These are phyloP conservation scores for Catharus fuscescens DNA, from an alignment of 2,113 vertebrate genomes.

Conservation along the genomic window DNA sequence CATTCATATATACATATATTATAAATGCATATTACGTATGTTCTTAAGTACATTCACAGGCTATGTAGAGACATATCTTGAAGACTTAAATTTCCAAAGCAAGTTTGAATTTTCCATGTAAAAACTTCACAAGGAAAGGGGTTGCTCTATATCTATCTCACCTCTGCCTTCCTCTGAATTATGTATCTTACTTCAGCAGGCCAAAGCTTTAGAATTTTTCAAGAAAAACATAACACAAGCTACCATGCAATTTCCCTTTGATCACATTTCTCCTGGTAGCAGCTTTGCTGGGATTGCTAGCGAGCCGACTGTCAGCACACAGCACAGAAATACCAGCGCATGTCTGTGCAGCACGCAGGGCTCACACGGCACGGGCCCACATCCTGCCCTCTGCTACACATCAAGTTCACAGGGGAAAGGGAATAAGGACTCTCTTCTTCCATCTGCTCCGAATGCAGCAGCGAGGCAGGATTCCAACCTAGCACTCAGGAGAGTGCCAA, in stretches of 20 bases:
- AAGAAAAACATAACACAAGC: not conserved
- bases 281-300: not conserved
- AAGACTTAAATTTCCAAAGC: not conserved
- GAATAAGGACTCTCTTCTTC: slow-evolving; percentile 65
- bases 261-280: not conserved
- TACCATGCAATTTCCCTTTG: not conserved
- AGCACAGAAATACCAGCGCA: not conserved
- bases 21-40: not conserved
- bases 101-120: not conserved
- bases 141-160: not conserved
- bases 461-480: slow-evolving; percentile 61
- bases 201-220: not conserved
- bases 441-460: slow-evolving; percentile 56
- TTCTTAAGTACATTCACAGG: not conserved
- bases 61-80: not conserved
- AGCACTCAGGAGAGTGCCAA: slow-evolving; percentile 63
- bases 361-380: not conserved
- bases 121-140: not conserved
- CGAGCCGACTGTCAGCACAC: not conserved
- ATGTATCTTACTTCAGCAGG: not conserved
- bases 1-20: not conserved
- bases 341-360: fast-evolving
- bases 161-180: not conserved
- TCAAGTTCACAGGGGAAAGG: not conserved
- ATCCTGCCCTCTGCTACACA: not conserved